phyloP scores from a whole-genome alignment of 35 echinoderm and acorn worm species.

The Apostichopus parvimensis region DNA sequence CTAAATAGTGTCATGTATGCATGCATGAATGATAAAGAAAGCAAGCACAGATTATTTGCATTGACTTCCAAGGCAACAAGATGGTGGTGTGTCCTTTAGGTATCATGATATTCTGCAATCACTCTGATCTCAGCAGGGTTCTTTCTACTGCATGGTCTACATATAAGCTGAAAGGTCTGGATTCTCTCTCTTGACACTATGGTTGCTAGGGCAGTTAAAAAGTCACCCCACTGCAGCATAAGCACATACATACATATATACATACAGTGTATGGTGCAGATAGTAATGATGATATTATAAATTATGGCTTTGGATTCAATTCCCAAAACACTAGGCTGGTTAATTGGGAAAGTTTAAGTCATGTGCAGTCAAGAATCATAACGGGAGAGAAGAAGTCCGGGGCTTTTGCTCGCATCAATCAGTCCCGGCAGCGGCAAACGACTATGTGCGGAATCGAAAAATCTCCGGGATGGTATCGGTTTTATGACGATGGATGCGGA shows the following conservation, averaged over 20 bases:
- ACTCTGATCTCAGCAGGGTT: too few species aligned
- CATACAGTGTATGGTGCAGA: not conserved
- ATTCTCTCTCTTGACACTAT: not conserved
- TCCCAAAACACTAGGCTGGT: slow-evolving; percentile 19
- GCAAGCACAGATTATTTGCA: too few species aligned
- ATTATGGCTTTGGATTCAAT: slow-evolving; percentile 30
- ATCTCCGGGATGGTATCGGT: not conserved
- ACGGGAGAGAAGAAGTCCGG: not conserved
- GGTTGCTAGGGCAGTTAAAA: not conserved
- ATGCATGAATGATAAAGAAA: too few species aligned
- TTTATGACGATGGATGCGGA: not conserved
- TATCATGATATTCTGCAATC: too few species aligned
- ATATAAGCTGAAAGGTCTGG: not conserved
- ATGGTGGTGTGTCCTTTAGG: too few species aligned
- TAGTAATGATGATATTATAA: slow-evolving; percentile 42
- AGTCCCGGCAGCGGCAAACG: not conserved
- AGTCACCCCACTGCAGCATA: too few species aligned
- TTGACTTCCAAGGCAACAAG: too few species aligned
- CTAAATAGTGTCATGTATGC: too few species aligned
- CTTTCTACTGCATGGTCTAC: too few species aligned
- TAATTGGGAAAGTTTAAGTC: slow-evolving; percentile 51
- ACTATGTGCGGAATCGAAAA: too few species aligned
- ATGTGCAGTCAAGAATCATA: not conserved
- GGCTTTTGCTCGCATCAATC: not conserved
- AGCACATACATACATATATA: too few species aligned